Base-by-base conservation (phyloP, 2,888 invertebrate species). In the Rhingia rostrata region DNA sequence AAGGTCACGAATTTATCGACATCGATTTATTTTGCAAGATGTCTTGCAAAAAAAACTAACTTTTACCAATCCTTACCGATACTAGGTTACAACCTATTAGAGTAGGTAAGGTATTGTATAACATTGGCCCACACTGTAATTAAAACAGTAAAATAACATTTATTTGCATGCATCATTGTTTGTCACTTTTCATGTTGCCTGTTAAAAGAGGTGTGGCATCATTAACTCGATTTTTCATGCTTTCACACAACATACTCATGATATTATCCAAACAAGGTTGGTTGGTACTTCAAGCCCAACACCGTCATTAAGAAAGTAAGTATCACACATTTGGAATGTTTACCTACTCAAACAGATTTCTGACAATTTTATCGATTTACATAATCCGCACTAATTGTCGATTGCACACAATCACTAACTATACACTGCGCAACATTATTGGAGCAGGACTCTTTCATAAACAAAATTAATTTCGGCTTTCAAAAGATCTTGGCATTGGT, bases 381-480 rank as follows among this genome's bases (percentile, higher is more conserved):
- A 74, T 66, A 77, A 77, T 12, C 30, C 51, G 4, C 58, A 60
- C 64, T 49, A 67, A 67, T 54, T 69, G 39, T 14, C 56, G 47
- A 54, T 63, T 45, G 10, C n/a, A 33, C 41, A 53, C 35, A 37
- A 63, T 10, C 60, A 10, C 14, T 41, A 39, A 45, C 49, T 45
- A 37, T 9, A 32, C 14, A 6, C 41, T 41, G 14, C 32, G 32
- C 7, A 12, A 78, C 22, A 72, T 80, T 80, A 74, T 69, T n/a
- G 41, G 4, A 51, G 41, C 74, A 64, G 74, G 63, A 74, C 51
- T 61, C 67, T 67, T 53, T 81, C 63, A 70, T 72, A 14, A 70
- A 51, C 6, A 49, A 14, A 33, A 35, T 14, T n/a, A 32, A 37
- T 39, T 47, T 56, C 14, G 56, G 49, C 49, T 67, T 33, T 73